Evolutionary conservation across 2,888 invertebrate species (phyloP).

Genomic region (Caenorhabditis wallacei): DNA sequence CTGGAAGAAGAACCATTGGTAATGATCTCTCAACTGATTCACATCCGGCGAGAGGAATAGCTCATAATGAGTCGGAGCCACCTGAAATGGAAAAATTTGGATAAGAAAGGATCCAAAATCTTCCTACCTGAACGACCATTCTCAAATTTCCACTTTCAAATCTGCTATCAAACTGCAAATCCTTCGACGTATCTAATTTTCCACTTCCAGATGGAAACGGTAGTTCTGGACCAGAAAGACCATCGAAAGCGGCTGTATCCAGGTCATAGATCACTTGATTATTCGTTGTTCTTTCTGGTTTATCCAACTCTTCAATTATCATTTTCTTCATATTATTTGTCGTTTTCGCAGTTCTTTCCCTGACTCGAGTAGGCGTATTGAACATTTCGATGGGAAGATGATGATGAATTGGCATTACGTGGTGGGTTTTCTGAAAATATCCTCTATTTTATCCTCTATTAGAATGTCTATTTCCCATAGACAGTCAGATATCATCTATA

Average conservation of each 20-base stretch:
- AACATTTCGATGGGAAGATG: conserved; percentile 62
- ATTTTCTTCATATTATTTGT: conserved; percentile 83
- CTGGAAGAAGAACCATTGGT: conserved; percentile 94
- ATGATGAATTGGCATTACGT: conserved; percentile 57
- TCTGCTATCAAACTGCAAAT: conserved; percentile 89
- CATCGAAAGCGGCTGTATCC: conserved; percentile 84
- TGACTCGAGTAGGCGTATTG: conserved; percentile 18
- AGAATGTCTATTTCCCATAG: neutral
- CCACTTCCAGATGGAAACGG: conserved; percentile 50
- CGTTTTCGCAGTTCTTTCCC: conserved; percentile 41
- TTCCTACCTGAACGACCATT: conserved; percentile 85
- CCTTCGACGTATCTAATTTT: conserved; percentile 74
- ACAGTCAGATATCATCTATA: neutral
- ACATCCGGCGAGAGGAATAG: conserved; percentile 91
- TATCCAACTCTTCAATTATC: conserved; percentile 87
- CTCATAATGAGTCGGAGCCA: conserved; percentile 90
- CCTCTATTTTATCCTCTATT: neutral
- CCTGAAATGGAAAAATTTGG: too few species aligned
- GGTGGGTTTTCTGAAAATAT: conserved; percentile 45
- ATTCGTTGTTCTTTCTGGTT: conserved; percentile 87
- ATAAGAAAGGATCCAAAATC: too few species aligned
- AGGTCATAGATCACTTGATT: conserved; percentile 88
- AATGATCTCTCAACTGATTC: conserved; percentile 88
- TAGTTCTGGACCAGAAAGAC: conserved; percentile 30
- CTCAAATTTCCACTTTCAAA: conserved; percentile 92